Evolutionary conservation across 2,888 invertebrate genomes (phyloP).

Genomic region (Enoplolaimus lenunculus): DNA sequence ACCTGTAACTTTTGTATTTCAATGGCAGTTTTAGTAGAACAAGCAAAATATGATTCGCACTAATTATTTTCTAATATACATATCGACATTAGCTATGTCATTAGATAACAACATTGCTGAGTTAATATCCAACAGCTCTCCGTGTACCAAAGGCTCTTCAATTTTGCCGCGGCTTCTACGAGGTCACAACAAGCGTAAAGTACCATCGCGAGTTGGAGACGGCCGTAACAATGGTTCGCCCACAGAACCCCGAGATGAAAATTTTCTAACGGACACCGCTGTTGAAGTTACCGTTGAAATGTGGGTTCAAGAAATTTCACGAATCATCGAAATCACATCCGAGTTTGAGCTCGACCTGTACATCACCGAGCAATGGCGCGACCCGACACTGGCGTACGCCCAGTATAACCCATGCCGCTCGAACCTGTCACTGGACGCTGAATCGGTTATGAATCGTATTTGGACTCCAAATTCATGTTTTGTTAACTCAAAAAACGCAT

Average conservation of each 20-base stretch:
- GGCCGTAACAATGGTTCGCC: background rate
- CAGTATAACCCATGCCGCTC: conserved; percentile 39
- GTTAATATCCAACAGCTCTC: background rate
- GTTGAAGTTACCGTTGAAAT: conserved; percentile 31
- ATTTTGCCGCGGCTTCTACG: background rate
- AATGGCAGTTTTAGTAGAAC: too few relatives aligned
- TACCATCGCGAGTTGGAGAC: too few relatives aligned
- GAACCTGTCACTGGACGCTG: conserved; percentile 29
- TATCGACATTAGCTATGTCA: too few relatives aligned
- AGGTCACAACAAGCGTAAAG: conserved; percentile 7
- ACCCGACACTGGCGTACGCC: conserved; percentile 33
- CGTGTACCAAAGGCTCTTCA: background rate
- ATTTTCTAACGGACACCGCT: conserved; percentile 33
- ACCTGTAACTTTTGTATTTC: too few relatives aligned
- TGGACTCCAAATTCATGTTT: conserved; percentile 24
- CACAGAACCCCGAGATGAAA: too few relatives aligned
- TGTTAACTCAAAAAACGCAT: conserved; percentile 34
- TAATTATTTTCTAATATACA: too few relatives aligned
- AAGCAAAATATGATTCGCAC: too few relatives aligned
- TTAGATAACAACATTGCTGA: too few relatives aligned
- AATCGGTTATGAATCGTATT: conserved; percentile 26
- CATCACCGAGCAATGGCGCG: conserved; percentile 38
- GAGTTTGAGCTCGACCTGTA: conserved; percentile 41
- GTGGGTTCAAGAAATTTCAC: conserved; percentile 41
- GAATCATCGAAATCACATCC: conserved; percentile 39